These are phyloP conservation scores for Bombylius discolor DNA, from an alignment of 2,888 invertebrate species.

Conservation along the genomic window DNA sequence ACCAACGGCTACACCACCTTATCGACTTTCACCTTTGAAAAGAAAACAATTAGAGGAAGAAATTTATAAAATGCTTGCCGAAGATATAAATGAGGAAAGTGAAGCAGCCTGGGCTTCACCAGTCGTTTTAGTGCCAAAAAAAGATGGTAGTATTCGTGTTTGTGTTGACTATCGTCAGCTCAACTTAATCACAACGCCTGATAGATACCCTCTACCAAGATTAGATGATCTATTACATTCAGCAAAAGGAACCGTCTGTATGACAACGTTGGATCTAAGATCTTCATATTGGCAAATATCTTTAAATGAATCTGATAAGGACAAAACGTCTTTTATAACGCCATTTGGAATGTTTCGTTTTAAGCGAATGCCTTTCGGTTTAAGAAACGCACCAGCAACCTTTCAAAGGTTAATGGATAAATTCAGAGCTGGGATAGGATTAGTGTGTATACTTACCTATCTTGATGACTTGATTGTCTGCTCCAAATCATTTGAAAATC, in stretches of 20 bases:
- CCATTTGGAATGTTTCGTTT: conserved; percentile 7
- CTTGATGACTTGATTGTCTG: conserved; percentile 22
- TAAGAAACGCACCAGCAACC: conserved; percentile 1
- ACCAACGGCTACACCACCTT: conserved; percentile 24
- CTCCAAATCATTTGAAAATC: conserved; percentile 17
- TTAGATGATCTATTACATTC: too few relatives aligned
- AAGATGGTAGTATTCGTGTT: conserved; percentile 11
- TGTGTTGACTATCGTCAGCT: too few relatives aligned
- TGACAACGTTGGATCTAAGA: too few relatives aligned
- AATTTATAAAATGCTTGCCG: neutral
- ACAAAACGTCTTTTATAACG: neutral
- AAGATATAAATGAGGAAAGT: too few relatives aligned
- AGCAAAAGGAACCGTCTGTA: too few relatives aligned
- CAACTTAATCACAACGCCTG: too few relatives aligned
- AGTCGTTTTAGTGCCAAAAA: conserved; percentile 17
- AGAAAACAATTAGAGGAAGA: neutral
- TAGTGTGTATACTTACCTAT: conserved; percentile 16
- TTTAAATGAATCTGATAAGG: too few relatives aligned
- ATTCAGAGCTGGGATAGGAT: conserved; percentile 15
- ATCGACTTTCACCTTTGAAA: conserved; percentile 20
- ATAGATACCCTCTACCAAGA: too few relatives aligned
- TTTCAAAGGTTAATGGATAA: neutral
- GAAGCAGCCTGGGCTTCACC: conserved; percentile 9
- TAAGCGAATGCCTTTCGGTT: conserved; percentile 16
- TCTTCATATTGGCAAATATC: too few relatives aligned